These are phyloP conservation scores for Cyaniris semiargus DNA, from an alignment of 2,888 invertebrate genomes.

Conservation along the genomic window DNA sequence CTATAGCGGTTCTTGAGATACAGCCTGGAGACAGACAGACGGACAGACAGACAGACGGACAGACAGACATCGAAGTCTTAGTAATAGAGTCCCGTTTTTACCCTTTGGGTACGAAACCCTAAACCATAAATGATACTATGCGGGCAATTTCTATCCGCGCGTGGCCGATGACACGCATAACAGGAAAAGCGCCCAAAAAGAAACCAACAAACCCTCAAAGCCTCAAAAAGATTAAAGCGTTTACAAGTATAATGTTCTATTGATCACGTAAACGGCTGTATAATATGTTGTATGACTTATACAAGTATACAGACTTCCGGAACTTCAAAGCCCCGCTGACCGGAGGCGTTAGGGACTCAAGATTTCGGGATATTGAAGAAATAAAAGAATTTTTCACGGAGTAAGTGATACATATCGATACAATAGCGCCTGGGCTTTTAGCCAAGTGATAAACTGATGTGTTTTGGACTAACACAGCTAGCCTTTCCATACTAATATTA, in stretches of 20 bases:
- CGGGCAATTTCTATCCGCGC: too few species aligned
- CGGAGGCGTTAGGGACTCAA: constrained; percentile 3
- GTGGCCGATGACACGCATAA: too few species aligned
- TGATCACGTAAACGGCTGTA: not conserved
- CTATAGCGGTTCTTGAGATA: too few species aligned
- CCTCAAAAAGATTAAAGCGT: not conserved
- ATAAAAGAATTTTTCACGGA: not conserved
- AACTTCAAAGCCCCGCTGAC: not conserved
- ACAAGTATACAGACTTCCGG: not conserved
- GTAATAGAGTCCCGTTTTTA: too few species aligned
- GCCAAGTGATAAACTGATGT: not conserved
- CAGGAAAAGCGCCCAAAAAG: not conserved
- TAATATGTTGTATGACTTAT: not conserved
- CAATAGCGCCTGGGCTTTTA: not conserved
- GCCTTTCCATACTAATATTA: too few species aligned
- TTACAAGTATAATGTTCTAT: not conserved
- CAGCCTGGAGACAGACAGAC: too few species aligned
- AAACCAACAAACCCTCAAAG: not conserved
- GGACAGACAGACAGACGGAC: too few species aligned
- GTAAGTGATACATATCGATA: not conserved
- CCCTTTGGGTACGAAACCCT: too few species aligned
- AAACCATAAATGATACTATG: too few species aligned
- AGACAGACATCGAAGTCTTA: too few species aligned
- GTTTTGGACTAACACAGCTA: too few species aligned
- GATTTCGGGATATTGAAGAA: not conserved